Evolutionary conservation across 2,797 vertebrate species (phyloP).

Genomic region (Poeciliopsis gracilis): DNA sequence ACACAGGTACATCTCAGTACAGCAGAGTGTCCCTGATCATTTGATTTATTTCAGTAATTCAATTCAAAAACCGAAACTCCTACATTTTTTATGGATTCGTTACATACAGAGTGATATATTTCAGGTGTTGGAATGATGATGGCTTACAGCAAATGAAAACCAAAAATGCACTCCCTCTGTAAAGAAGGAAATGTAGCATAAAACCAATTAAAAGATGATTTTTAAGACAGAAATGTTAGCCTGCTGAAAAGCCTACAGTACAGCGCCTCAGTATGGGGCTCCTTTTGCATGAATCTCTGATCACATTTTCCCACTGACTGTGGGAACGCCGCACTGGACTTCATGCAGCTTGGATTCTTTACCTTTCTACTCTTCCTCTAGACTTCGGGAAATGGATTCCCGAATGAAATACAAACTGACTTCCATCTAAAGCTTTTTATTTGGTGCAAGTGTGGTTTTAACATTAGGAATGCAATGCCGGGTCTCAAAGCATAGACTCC

Average conservation of each 20-base stretch:
- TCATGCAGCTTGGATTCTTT: background rate
- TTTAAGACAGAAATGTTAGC: background rate
- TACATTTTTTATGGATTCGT: background rate
- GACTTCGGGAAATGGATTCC: background rate
- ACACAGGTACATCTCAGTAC: conserved; percentile 37
- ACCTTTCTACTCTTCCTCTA: background rate
- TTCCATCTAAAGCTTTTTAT: background rate
- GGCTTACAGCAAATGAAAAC: background rate
- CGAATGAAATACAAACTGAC: background rate
- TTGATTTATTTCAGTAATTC: conserved; percentile 7
- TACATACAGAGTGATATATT: background rate
- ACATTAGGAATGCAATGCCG: background rate
- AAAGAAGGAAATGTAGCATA: background rate
- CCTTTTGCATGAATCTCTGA: background rate
- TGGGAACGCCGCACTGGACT: background rate
- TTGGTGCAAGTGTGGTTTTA: background rate
- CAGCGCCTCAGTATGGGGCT: background rate
- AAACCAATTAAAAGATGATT: background rate
- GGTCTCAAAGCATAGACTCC: background rate
- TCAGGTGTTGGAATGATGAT: background rate
- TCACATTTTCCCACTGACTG: background rate
- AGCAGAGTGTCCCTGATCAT: background rate
- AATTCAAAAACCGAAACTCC: background rate
- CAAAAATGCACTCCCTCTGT: background rate
- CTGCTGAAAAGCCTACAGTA: background rate